Evolutionary conservation across 1,140 invertebrate species (phyloP), one percentile per base, ranked within the genome.

Genomic region (Camponotus vicinus): DNA sequence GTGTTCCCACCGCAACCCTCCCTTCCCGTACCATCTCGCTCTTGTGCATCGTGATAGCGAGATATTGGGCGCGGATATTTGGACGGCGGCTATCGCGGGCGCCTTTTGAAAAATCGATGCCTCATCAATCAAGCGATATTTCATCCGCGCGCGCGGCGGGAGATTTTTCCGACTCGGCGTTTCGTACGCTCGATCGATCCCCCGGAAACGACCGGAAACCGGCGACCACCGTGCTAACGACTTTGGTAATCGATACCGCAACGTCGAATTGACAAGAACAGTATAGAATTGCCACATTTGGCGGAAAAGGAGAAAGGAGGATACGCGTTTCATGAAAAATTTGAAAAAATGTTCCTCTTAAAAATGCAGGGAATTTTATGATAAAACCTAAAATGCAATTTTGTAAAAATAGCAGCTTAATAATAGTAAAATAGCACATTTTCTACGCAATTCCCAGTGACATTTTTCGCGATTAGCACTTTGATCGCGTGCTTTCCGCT

Each of bases 81-180:
- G 40, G 69, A 75, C 52, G 52, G 64, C 37, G 52, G 67, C 79
- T 73, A 61, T 18, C 40, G 75, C 32, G 9, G 79, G 71, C 67
- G 79, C 79, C 79, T 75, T 82, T 83, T 83, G 79, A 75, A 83
- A 83, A 83, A 83, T 83, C 79, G 69, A 73, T 83, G 79, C 75
- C 73, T 83, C 79, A 83, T 83, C 79, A 83, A 83, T 83, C 79
- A 83, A 83, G n/a, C 79, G 79, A 73, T 83, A 83, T 83, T 73
- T 83, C 42, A 42, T n/a, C 32, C 49, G 49, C 78, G 64, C 21
- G 67, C 27, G 45, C 49, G 32, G 18, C 18, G 40, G 67, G 55
- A 32, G 79, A 82, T 82, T 82, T 82, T 82, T 73, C 79, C 79
- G 34, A 83, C 55, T 59, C 40, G 55, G 21, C 67, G 18, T 69